Base-by-base conservation (phyloP, 2,113 vertebrate species). In the Antechinus stuartii region DNA sequence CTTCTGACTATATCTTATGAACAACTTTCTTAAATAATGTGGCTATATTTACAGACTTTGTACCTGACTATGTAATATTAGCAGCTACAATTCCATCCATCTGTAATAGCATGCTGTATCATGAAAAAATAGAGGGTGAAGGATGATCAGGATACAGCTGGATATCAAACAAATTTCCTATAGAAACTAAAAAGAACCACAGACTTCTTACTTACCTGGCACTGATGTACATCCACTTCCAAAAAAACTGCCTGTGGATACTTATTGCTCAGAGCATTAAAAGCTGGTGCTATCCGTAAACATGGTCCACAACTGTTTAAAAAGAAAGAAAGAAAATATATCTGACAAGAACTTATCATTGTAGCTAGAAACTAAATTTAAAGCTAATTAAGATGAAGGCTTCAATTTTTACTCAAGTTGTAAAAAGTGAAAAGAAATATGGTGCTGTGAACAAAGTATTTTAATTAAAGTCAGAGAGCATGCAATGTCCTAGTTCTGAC, bases 141-240 rank as follows among this genome's bases (percentile, higher is more conserved):
- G 16, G 27, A 46, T 90, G 54, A 19, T 26, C 93, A 57, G 68
- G 94, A 84, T 89, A 26, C 2, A 52, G 46, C 22, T 92, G 57
- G 24, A 96, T 95, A 92, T 97, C 42, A 95, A 95, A 61, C 4
- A 56, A 30, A 68, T 91, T 93, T n/a, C 50, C 16, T 61, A 84
- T 68, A 76, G 30, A 89, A 95, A 55, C 23, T 46, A 49, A 61
- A 91, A 92, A 52, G 8, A 54, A 22, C 30, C 92, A 27, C 8
- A 84, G 35, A 90, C 26, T 35, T n/a, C 12, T 52, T 52, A 96
- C 98, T 98, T 95, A 99, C 99, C 99, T 99, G 99, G 98, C 99
- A 99, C 53, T 99, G 99, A 97, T 99, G 99, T 25, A 99, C 99
- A 91, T 99, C 99, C 0, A 99, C 99, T 98, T 99, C 99, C 89